A percentile compares a stretch with the other conserved stretches of the same genome.
These are phyloP conservation scores for Psix sp. DNA, from an alignment of 1,140 invertebrate genomes.

Conservation along the genomic window DNA sequence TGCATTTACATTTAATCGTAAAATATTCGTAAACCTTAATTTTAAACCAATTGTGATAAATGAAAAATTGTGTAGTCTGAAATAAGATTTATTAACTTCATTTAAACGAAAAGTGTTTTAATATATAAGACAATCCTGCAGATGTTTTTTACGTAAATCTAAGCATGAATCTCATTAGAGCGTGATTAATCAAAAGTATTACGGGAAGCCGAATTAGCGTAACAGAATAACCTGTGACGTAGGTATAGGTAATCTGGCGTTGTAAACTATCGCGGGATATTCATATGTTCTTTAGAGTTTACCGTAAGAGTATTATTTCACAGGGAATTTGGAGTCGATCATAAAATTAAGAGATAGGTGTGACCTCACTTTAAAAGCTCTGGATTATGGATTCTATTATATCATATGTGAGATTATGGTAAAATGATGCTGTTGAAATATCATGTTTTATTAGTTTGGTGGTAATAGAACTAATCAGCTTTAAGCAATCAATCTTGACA, in stretches of 20 bases:
- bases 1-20: slow-evolving; percentile 52
- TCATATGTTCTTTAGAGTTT: slow-evolving; percentile 23
- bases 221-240: neutral
- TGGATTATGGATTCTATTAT: slow-evolving; percentile 38
- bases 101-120: too few species aligned
- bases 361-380: slow-evolving; percentile 38
- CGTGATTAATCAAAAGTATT: too few species aligned
- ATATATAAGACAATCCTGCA: too few species aligned
- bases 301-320: slow-evolving; percentile 28
- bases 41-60: too few species aligned
- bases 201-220: too few species aligned
- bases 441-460: slow-evolving; percentile 22
- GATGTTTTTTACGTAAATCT: too few species aligned
- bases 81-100: too few species aligned
- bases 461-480: slow-evolving; percentile 11
- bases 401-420: slow-evolving; percentile 46
- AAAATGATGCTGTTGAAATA: slow-evolving; percentile 43
- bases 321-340: slow-evolving; percentile 31
- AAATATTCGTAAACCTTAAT: too few species aligned
- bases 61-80: too few species aligned
- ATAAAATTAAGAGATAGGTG: slow-evolving; percentile 54
- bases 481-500: slow-evolving; percentile 20
- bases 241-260: slow-evolving; percentile 18
- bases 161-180: neutral
- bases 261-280: slow-evolving; percentile 40